Base-by-base conservation (phyloP, 2,797 vertebrate genomes). In the Rhyacichthys aspro region DNA sequence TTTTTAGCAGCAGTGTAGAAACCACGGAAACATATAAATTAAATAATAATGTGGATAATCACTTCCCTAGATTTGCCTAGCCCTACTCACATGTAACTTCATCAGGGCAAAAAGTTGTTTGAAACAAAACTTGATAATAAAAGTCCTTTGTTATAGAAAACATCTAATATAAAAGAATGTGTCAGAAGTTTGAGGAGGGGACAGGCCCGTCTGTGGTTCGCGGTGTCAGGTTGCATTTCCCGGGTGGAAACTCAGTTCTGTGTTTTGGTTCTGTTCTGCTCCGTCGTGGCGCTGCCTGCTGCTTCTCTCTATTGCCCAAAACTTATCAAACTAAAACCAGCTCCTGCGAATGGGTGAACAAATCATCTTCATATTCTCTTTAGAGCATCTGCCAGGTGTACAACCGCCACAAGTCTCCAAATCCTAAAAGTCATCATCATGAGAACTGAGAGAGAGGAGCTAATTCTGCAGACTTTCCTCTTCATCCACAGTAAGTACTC, bases 401-500 rank as follows among this genome's bases (percentile, higher is more conserved):
- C 28, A 52, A 17, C 42, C 11, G 15, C 48, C 53, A 65, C 48
- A 42, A 63, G 54, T 46, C 12, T 42, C n/a, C 7, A 1, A 28
- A 3, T 5, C 9, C 1, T 28, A 18, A 7, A 12, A 45, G 3
- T 4, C 11, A 23, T 48, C 41, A 78, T 38, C 64, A 81, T 79
- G 82, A 79, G 58, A 67, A 60, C 19, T 16, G 46, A 65, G 55
- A 72, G 47, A 10, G 19, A 70, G 47, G 65, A 65, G 47, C 6
- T 69, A 8, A 9, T 76, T 55, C 42, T 84, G 6, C 87, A 71
- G 52, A 59, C 61, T 41, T 59, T 90, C 5, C 74, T 91, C 42
- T 56, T 83, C 15, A 66, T 87, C 71, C 79, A 86, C 75, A 76
- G 92, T 93, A 66, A 92, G 91, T 90, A 55, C 34, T 2, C 54